Percentiles rank a stretch among this genome's conserved stretches.
These are phyloP conservation scores for Microcaecilia unicolor DNA, from an alignment of 2,797 vertebrate species.

Conservation along the genomic window DNA sequence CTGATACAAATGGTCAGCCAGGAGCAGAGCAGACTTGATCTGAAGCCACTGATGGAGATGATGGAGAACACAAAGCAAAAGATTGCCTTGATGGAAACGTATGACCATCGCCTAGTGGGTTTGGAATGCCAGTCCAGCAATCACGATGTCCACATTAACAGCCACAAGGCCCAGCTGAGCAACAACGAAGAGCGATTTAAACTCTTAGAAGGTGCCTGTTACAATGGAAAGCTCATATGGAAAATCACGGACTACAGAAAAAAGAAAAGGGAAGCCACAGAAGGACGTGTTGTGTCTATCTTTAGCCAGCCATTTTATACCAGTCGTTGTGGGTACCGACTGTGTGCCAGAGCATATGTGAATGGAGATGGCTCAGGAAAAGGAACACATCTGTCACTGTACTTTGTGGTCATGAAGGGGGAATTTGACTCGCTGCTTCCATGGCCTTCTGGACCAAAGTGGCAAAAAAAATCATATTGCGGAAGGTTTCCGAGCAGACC, in stretches of 20 bases:
- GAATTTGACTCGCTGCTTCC: slow-evolving; percentile 78
- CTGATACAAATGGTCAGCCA: slow-evolving; percentile 57
- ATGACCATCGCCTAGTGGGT: slow-evolving; percentile 63
- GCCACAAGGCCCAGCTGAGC: slow-evolving; percentile 69
- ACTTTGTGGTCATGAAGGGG: slow-evolving; percentile 79
- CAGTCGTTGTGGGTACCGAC: slow-evolving; percentile 75
- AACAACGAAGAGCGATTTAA: slow-evolving; percentile 70
- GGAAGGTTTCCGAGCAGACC: slow-evolving; percentile 72
- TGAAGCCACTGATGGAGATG: slow-evolving; percentile 56
- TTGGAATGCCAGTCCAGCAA: slow-evolving; percentile 66
- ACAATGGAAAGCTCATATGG: slow-evolving; percentile 82
- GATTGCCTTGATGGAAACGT: slow-evolving; percentile 64
- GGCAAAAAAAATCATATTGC: slow-evolving; percentile 63
- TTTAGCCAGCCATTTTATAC: slow-evolving; percentile 79
- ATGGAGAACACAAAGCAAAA: slow-evolving; percentile 68
- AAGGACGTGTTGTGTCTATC: slow-evolving; percentile 56
- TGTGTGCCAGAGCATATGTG: slow-evolving; percentile 69
- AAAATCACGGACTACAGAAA: slow-evolving; percentile 71
- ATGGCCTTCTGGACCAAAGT: slow-evolving; percentile 84
- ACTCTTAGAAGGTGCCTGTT: slow-evolving; percentile 71
- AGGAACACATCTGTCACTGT: slow-evolving; percentile 76
- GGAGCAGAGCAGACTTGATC: slow-evolving; percentile 53
- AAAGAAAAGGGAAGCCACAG: slow-evolving; percentile 60
- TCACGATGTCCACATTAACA: slow-evolving; percentile 66
- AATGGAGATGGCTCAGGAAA: slow-evolving; percentile 74